Base-by-base conservation (phyloP, 2,888 invertebrate species). In the Andricus quercusramuli region DNA sequence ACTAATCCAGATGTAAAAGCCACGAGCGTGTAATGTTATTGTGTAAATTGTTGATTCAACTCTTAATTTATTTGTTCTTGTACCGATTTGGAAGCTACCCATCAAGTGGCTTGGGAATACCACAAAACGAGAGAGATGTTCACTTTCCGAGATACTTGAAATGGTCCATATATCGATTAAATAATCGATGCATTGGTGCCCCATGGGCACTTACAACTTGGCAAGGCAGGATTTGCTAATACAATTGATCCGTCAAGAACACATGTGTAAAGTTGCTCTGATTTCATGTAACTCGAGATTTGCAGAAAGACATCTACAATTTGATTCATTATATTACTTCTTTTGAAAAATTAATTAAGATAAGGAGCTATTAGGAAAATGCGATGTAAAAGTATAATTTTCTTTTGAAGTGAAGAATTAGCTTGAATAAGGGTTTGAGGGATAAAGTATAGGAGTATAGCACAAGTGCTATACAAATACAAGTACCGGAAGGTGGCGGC, bases 151-250 rank as follows among this genome's bases (percentile, higher is more conserved):
- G 85, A 86, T 82, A 88, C 88, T 87, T 85, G 83, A 87, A 88
- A 89, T 87, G 87, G 88, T 86, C 86, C 86, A 84, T 86, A 83
- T 82, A 84, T 85, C 85, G 87, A 86, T 87, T 90, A 87, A 90
- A 90, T 90, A 89, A 90, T 88, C 88, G 84, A 90, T 89, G 89
- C 88, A 86, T 78, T 83, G 82, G 83, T 85, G 83, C 84, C 86
- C 83, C 84, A 83, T 85, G 85, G 85, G 83, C 84, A 86, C 82
- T 85, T 81, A 87, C 87, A 89, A 90, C 89, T 89, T 88, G 84
- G 81, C 78, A 20, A 29, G 11, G 51, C 74, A 56, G 74, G 74
- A 74, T 74, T 74, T 74, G 32, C 56, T 74, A 74, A 74, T 74
- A 56, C 51, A 74, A 74, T 74, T 74, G 51, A 74, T 37, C 20